Evolutionary conservation across 2,797 vertebrate species (phyloP).

Genomic region (Spinibarbus caldwelli): DNA sequence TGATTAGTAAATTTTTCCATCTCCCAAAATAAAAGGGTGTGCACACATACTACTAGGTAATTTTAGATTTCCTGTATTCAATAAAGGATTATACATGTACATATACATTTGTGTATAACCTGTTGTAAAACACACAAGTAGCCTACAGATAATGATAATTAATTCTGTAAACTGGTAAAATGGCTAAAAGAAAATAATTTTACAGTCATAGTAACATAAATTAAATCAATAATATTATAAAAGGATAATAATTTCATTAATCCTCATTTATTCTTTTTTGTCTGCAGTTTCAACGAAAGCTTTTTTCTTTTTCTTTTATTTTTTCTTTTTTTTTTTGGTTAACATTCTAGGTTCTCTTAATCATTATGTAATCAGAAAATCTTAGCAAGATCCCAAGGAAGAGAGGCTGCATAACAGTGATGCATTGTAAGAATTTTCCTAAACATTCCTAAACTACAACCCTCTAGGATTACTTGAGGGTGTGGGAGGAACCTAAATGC

Average conservation of each 20-base stretch:
- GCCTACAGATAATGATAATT: neutral
- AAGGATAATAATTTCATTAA: neutral
- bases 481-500: slow-evolving; percentile 61
- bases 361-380: neutral
- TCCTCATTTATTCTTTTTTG: neutral
- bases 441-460: slow-evolving; percentile 21
- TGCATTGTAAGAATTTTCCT: slow-evolving; percentile 4
- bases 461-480: slow-evolving; percentile 4
- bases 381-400: neutral
- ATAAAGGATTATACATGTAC: no score
- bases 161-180: neutral
- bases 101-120: no score
- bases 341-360: neutral
- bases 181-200: neutral
- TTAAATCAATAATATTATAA: neutral
- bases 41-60: neutral
- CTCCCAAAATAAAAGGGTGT: neutral
- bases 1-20: neutral
- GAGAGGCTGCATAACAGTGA: neutral
- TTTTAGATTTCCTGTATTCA: neutral
- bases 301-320: no score
- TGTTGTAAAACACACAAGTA: neutral
- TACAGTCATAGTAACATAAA: neutral
- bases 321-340: no score
- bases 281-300: no score